phyloP scores from a whole-genome alignment of 2,113 vertebrate genomes.

The Neolamprologus sp. region DNA sequence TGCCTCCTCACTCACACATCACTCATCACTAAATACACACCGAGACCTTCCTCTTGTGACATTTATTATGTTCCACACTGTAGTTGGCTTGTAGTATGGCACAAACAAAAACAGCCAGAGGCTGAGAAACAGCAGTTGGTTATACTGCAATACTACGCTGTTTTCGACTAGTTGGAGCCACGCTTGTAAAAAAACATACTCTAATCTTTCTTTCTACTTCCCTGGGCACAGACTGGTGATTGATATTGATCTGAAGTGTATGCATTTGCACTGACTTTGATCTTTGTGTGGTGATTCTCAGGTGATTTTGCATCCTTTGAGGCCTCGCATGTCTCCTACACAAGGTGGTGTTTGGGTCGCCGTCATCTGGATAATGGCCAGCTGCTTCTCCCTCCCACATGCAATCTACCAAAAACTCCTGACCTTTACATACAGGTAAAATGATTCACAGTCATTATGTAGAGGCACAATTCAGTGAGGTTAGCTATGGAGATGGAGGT shows the following conservation, averaged over 20 bases:
- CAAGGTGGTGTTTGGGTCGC: conserved; percentile 77
- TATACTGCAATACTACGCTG: neutral
- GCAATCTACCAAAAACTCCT: conserved; percentile 93
- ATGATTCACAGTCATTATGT: neutral
- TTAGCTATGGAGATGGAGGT: neutral
- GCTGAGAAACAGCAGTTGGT: neutral
- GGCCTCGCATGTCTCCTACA: conserved; percentile 79
- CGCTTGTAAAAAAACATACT: neutral
- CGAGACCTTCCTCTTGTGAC: neutral
- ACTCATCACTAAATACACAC: neutral
- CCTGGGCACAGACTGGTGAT: neutral
- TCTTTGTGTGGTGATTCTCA: conserved; percentile 25
- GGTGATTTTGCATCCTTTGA: conserved; percentile 89
- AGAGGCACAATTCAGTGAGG: neutral
- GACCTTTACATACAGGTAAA: conserved; percentile 73
- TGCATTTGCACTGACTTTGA: neutral
- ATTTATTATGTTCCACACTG: neutral
- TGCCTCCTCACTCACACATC: neutral
- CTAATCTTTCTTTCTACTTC: neutral
- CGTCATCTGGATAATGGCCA: conserved; percentile 88
- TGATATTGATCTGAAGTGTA: neutral
- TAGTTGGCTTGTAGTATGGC: neutral
- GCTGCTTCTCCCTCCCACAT: conserved; percentile 89
- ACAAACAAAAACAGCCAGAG: neutral
- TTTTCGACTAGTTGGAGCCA: neutral